Base-by-base conservation (phyloP, 2,888 invertebrate genomes). In the Eumacrocentrus americanus region DNA sequence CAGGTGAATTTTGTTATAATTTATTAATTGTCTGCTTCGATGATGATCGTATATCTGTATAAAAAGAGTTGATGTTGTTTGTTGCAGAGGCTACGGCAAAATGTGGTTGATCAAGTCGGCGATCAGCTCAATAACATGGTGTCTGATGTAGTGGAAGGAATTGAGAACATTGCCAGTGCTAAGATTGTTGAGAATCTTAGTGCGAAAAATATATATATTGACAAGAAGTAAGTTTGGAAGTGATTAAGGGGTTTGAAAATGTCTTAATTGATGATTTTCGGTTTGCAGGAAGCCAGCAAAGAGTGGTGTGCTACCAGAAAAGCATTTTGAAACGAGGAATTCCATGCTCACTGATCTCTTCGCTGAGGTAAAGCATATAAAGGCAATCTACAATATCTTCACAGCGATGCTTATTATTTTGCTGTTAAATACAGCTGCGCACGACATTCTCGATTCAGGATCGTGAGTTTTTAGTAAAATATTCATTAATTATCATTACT, bases 361-460 rank as follows among this genome's bases (percentile, higher is more conserved):
- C 6, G 85, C 92, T 69, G 86, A 90, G 74, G 87, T 89, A 51
- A 86, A 88, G 53, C 94, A 95, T 80, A 89, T 95, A 71, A 86
- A 87, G 70, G 90, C 93, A 2, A 89, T 95, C 67, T 92, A 94
- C 78, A 90, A 95, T 77, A 89, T 95, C 66, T 94, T 94, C 80
- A 85, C 91, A 47, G 90, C 90, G 14, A 89, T 91, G 66, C 82
- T 95, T 34, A 83, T 92, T 54, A 82, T 90, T 34, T 83, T 93
- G 64, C 85, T 91, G 52, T 81, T 91, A 58, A 89, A 93, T 71
- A 90, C 91, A 4, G 83, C 89, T 16, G 83, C 89, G 9, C 86
- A 88, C 71, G 94, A 94, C 75, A 85, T 90, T 70, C 82, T 91
- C 58, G 88, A 89, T 64, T 86, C 85, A 63, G 92, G 91, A 80